These are phyloP conservation scores for Epizoanthus fatuus DNA, from an alignment of 92 coral and sea anemone genomes.

Conservation along the genomic window DNA sequence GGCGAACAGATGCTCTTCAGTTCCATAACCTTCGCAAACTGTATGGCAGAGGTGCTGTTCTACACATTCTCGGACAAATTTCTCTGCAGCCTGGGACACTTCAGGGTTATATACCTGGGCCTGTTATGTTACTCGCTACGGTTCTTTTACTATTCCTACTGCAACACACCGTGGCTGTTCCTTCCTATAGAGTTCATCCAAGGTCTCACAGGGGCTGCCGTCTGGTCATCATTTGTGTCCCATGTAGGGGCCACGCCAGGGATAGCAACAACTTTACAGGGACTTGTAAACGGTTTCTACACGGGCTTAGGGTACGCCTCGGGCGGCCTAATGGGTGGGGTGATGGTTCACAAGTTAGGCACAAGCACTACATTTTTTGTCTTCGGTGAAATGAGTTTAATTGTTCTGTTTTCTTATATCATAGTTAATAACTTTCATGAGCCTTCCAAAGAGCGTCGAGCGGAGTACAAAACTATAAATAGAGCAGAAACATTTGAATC, in stretches of 20 bases:
- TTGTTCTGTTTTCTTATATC: constrained; percentile 88
- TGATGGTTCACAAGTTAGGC: constrained; percentile 96
- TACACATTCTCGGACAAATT: constrained; percentile 88
- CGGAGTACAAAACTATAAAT: constrained; percentile 8
- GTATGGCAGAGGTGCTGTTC: constrained; percentile 89
- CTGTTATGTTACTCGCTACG: constrained; percentile 94
- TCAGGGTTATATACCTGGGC: constrained; percentile 90
- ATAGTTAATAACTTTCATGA: constrained; percentile 85
- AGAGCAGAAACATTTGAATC: constrained; percentile 36
- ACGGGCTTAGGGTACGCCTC: constrained; percentile 97
- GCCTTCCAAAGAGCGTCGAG: constrained; percentile 30
- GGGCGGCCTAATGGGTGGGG: constrained; percentile 94
- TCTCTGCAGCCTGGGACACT: constrained; percentile 88
- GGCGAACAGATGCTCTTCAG: constrained; percentile 95
- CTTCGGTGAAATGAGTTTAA: constrained; percentile 94
- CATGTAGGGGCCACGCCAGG: constrained; percentile 94
- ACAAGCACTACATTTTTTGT: constrained; percentile 95
- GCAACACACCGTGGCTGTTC: constrained; percentile 93
- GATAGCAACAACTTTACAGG: constrained; percentile 92
- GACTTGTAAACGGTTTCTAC: constrained; percentile 95
- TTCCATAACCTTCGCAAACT: constrained; percentile 84
- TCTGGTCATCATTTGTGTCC: constrained; percentile 98
- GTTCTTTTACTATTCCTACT: constrained; percentile 96
- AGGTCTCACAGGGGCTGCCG: constrained; percentile 95
- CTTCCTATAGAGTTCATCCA: constrained; percentile 96